A percentile compares a stretch with the other conserved stretches of the same genome.
phyloP scores from a whole-genome alignment of 2,113 vertebrate genomes.

The Colaptes auratus region DNA sequence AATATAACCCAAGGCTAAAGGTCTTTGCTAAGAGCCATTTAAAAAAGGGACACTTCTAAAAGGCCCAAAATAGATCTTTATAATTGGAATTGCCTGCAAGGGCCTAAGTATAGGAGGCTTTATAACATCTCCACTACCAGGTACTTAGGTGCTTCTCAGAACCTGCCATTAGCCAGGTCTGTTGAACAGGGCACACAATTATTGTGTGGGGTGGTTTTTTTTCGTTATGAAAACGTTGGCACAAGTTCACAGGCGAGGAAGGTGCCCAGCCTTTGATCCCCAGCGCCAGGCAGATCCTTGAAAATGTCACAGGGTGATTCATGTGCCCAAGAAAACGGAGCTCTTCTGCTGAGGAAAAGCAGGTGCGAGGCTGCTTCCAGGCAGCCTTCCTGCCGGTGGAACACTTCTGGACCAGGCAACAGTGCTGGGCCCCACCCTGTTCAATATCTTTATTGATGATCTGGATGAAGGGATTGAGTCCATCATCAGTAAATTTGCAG shows the following conservation, averaged over 20 bases:
- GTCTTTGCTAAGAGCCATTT: constrained; percentile 21
- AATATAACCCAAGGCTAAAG: constrained; percentile 5
- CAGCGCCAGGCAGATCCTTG: constrained; percentile 31
- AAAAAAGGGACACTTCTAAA: constrained; percentile 25
- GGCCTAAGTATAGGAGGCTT: constrained; percentile 47
- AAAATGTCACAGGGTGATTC: constrained; percentile 64
- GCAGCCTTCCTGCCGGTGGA: background rate
- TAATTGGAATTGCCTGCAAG: constrained; percentile 59
- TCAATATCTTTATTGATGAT: no score
- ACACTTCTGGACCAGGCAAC: no score
- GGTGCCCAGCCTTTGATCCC: constrained; percentile 51
- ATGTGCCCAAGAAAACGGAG: constrained; percentile 44
- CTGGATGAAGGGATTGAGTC: no score
- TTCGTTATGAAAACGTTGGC: constrained; percentile 43
- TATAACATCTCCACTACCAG: constrained; percentile 50
- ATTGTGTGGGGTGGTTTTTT: background rate
- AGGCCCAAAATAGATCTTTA: constrained; percentile 44
- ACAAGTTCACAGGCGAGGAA: constrained; percentile 25
- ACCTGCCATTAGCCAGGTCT: constrained; percentile 65
- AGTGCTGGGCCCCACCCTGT: no score
- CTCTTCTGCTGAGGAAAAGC: constrained; percentile 53
- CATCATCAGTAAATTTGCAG: no score
- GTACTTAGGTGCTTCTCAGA: constrained; percentile 62
- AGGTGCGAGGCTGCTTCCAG: constrained; percentile 15
- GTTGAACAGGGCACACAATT: constrained; percentile 10